phyloP scores from a whole-genome alignment of 2,113 vertebrate species.

The Mionectes macconnelli region DNA sequence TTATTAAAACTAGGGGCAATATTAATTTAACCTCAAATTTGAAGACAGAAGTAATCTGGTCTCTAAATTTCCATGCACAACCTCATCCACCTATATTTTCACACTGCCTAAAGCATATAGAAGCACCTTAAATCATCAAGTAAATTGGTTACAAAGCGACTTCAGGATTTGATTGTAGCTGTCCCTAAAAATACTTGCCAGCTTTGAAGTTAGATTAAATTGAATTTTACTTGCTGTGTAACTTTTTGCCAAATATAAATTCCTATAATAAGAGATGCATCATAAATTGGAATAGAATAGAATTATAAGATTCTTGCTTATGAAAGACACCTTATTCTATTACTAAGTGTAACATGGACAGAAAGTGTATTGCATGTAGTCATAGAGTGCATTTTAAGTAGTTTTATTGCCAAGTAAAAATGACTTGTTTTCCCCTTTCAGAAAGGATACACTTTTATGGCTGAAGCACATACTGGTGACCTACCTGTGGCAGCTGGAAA shows the following conservation, averaged over 20 bases:
- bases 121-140: background rate
- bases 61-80: background rate
- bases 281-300: background rate
- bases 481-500: slow-evolving; percentile 49
- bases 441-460: slow-evolving; percentile 91
- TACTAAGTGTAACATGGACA: background rate
- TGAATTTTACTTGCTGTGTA: background rate
- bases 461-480: slow-evolving; percentile 77
- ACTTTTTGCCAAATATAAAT: background rate
- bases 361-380: background rate
- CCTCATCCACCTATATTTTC: background rate
- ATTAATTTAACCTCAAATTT: background rate
- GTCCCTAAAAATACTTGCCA: background rate
- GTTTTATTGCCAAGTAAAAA: background rate
- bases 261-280: background rate
- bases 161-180: background rate
- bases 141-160: background rate
- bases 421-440: slow-evolving; percentile 43
- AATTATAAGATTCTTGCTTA: background rate
- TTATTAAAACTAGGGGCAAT: background rate
- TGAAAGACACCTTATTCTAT: background rate
- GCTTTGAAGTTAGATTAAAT: background rate
- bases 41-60: background rate
- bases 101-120: background rate
- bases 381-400: background rate